A percentile compares a stretch with the other conserved stretches of the same genome.
phyloP scores from a whole-genome alignment of 2,113 vertebrate species.

The Ochotona princeps region DNA sequence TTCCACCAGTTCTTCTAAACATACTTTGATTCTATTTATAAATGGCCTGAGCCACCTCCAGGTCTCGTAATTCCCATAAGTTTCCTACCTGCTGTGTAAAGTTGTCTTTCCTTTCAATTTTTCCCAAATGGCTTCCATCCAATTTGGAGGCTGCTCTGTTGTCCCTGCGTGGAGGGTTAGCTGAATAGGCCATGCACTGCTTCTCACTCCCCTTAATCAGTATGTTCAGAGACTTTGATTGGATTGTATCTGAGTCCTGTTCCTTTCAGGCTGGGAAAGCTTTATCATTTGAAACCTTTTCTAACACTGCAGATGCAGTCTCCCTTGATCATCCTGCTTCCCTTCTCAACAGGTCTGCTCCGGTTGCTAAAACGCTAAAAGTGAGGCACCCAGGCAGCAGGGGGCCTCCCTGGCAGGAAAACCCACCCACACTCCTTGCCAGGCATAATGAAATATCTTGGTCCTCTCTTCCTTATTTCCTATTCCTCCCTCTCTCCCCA shows the following conservation, averaged over 20 bases:
- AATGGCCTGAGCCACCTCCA: slow-evolving; percentile 43
- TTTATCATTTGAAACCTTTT: slow-evolving; percentile 14
- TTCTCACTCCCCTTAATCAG: slow-evolving; percentile 48
- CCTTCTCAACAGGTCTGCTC: background rate
- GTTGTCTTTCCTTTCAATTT: slow-evolving; percentile 60
- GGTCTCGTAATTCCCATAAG: slow-evolving; percentile 29
- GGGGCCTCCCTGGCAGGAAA: background rate
- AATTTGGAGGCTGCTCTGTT: slow-evolving; percentile 42
- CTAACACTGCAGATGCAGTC: background rate
- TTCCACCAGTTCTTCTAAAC: slow-evolving; percentile 42
- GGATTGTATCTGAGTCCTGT: slow-evolving; percentile 48
- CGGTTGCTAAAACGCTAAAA: background rate
- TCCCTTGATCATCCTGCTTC: slow-evolving; percentile 29
- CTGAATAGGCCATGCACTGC: background rate
- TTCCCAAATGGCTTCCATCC: slow-evolving; percentile 52
- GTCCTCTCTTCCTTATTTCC: slow-evolving; percentile 18
- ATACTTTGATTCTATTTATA: slow-evolving; percentile 71
- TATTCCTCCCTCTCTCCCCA: background rate
- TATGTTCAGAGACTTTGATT: slow-evolving; percentile 44
- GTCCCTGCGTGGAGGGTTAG: background rate
- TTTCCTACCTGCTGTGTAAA: slow-evolving; percentile 60
- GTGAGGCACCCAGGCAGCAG: slow-evolving; percentile 20
- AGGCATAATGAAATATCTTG: background rate
- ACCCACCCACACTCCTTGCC: background rate
- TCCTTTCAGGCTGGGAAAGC: slow-evolving; percentile 42